These are phyloP conservation scores for Dasyurus viverrinus DNA, from an alignment of 2,113 vertebrate genomes.

Conservation along the genomic window DNA sequence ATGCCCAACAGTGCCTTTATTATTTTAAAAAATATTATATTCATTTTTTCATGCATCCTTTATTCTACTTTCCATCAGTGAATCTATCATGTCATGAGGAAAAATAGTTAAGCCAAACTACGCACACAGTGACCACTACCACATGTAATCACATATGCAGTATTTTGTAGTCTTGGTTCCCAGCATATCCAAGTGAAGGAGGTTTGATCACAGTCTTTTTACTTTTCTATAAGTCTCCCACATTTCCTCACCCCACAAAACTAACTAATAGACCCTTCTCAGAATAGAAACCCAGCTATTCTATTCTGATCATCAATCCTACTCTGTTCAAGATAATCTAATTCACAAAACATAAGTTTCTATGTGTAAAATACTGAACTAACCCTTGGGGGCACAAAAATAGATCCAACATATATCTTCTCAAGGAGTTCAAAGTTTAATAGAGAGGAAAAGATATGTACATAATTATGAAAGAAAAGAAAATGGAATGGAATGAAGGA, in stretches of 20 bases:
- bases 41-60: background rate
- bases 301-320: background rate
- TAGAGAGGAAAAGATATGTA: background rate
- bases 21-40: background rate
- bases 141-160: background rate
- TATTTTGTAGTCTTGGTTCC: background rate
- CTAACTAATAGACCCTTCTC: background rate
- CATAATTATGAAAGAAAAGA: background rate
- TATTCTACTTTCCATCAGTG: background rate
- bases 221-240: background rate
- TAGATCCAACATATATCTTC: background rate
- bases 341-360: background rate
- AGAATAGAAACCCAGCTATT: background rate
- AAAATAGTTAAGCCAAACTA: background rate
- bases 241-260: background rate
- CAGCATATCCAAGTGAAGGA: background rate
- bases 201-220: background rate
- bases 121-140: background rate
- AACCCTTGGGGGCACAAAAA: background rate
- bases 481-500: background rate
- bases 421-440: background rate
- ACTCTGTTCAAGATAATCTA: background rate
- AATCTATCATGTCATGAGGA: background rate
- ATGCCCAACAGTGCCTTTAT: background rate
- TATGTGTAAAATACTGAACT: background rate